These are phyloP conservation scores for Drosophila leontia DNA, from an alignment of 1,140 invertebrate genomes.

Conservation along the genomic window DNA sequence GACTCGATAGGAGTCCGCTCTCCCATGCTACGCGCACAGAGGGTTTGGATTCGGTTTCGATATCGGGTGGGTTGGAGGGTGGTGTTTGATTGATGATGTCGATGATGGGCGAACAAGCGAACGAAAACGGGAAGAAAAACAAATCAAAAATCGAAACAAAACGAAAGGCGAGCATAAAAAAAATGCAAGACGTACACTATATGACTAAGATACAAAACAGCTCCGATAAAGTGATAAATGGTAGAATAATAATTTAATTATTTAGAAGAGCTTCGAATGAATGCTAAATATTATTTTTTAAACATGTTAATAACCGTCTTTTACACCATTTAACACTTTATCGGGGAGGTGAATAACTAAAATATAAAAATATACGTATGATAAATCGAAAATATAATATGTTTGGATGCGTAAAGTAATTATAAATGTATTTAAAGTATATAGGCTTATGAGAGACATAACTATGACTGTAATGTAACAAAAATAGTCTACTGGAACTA, in stretches of 20 bases:
- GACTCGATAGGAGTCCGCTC: constrained; percentile 96
- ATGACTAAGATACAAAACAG: constrained; percentile 21
- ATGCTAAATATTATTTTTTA: not conserved
- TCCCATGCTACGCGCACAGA: constrained; percentile 95
- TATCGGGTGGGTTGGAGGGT: constrained; percentile 38
- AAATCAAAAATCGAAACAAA: constrained; percentile 69
- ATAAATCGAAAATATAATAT: constrained; percentile 5
- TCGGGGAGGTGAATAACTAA: not conserved
- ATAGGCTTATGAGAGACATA: constrained; percentile 15
- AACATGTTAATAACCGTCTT: not conserved
- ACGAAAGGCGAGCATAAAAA: constrained; percentile 46
- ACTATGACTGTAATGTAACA: constrained; percentile 22
- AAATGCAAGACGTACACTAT: constrained; percentile 47
- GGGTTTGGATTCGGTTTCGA: constrained; percentile 2
- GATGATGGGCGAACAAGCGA: constrained; percentile 59
- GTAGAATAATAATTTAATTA: constrained; percentile 2
- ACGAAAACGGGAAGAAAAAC: constrained; percentile 45
- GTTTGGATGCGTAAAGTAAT: constrained; percentile 5
- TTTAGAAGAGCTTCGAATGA: not conserved
- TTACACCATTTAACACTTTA: constrained; percentile 13
- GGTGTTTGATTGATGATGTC: constrained; percentile 73
- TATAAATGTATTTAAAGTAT: constrained; percentile 5
- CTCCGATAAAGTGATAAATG: constrained; percentile 17
- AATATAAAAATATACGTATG: constrained; percentile 6
- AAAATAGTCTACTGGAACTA: constrained; percentile 11